Conservation (phyloP, 2,113 vertebrate genomes). For the Ptilonorhynchus violaceus region DNA sequence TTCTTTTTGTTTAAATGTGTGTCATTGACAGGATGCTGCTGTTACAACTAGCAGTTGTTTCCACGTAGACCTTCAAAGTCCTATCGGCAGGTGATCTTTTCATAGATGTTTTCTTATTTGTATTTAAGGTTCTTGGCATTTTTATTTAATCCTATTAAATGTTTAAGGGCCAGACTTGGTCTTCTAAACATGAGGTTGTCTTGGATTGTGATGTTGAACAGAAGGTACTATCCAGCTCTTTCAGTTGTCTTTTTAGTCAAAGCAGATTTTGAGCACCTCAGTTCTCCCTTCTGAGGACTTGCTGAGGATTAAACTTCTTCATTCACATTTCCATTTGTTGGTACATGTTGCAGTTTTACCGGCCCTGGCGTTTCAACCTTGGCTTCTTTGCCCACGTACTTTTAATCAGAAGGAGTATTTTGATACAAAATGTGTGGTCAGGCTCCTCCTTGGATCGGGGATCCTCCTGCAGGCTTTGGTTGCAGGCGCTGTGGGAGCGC, state of each 20-base stretch:
- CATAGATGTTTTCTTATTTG: background rate
- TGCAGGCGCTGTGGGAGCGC: rapidly evolving
- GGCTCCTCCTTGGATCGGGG: background rate
- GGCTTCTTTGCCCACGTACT: background rate
- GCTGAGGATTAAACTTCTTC: background rate
- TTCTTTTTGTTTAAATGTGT: background rate
- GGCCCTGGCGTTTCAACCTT: background rate
- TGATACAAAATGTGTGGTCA: background rate
- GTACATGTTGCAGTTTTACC: background rate
- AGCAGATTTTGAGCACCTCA: background rate
- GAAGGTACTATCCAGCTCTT: background rate
- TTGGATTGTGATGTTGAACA: background rate
- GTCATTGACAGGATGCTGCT: background rate
- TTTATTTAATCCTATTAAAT: background rate
- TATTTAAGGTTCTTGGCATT: background rate
- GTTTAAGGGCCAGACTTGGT: background rate
- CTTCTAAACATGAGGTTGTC: background rate
- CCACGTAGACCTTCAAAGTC: background rate
- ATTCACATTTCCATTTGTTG: conserved; percentile 27
- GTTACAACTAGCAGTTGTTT: background rate
- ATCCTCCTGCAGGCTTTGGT: background rate
- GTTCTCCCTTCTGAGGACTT: background rate
- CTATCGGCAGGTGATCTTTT: background rate
- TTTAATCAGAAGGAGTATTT: background rate
- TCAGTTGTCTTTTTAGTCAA: background rate